These are phyloP conservation scores for Leucophenga varia DNA, from an alignment of 1,140 invertebrate genomes.

Conservation along the genomic window DNA sequence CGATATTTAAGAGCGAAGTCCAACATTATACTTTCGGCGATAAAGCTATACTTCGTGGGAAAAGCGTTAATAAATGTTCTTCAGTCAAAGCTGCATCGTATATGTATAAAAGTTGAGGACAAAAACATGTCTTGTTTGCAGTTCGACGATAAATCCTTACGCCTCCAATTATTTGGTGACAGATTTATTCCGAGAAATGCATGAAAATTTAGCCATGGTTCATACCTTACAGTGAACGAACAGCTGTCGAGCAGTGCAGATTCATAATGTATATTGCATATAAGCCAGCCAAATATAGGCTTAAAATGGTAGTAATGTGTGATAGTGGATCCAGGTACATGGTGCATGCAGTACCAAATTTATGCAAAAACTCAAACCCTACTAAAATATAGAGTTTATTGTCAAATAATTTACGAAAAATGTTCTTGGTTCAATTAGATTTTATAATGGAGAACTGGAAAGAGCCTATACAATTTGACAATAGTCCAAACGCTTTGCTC, in stretches of 20 bases:
- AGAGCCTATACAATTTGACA: slow-evolving; percentile 4
- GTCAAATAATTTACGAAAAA: slow-evolving; percentile 7
- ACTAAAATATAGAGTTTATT: slow-evolving; percentile 27
- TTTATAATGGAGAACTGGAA: slow-evolving; percentile 21
- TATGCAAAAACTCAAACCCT: slow-evolving; percentile 26
- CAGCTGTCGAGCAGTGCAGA: slow-evolving; percentile 36
- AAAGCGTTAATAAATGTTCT: no score
- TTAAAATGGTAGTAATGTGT: slow-evolving; percentile 45
- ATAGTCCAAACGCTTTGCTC: slow-evolving; percentile 17
- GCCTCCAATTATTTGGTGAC: slow-evolving; percentile 44
- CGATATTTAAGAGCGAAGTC: no score
- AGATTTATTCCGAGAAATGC: slow-evolving; percentile 36
- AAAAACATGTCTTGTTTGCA: no score
- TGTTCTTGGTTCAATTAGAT: slow-evolving; percentile 21
- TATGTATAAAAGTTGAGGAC: no score
- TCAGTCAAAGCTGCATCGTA: no score
- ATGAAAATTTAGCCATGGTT: slow-evolving; percentile 24
- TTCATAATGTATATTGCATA: slow-evolving; percentile 43
- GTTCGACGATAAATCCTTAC: no score
- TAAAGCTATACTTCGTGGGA: no score
- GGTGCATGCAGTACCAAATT: slow-evolving; percentile 34
- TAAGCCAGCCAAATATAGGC: slow-evolving; percentile 55
- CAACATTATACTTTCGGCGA: no score
- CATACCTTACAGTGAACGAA: slow-evolving; percentile 40
- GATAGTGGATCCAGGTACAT: slow-evolving; percentile 40